Evolutionary conservation across 92 coral and sea anemone species (phyloP), one percentile per base, ranked within the genome.

Genomic region (Epizoanthus scotinus): DNA sequence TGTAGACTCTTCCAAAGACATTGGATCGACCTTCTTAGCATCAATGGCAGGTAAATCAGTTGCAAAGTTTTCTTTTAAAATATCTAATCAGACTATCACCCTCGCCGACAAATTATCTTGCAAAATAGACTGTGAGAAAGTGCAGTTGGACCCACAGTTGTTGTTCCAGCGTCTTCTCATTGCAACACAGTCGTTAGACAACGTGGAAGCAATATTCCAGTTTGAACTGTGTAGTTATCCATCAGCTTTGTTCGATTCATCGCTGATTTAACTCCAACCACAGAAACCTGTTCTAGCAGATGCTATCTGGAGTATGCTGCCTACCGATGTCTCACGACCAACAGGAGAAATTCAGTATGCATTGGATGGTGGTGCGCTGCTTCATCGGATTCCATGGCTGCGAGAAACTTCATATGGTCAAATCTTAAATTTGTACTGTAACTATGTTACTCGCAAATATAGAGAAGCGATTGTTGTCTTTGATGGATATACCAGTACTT

Each of bases 61-160:
- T 10, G 34, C 55, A n/a, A 78, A 80, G 3, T 67, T 19, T 52
- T 18, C 79, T 2, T 81, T 80, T 58, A 73, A 77, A 70, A 69
- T 54, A 22, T 81, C 73, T 2, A 38, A 62, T 19, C 84, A 88
- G 55, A 84, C 71, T 8, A 54, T 29, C 34, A 89, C 84, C n/a
- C 64, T 89, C n/a, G 73, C 55, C 63, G 62, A 81, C 24, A 55
- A 31, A 36, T 56, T 73, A 15, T 71, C 88, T 3, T 44, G 83
- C 56, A 83, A 71, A 83, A 56, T 83, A 31, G 81, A 58, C 55
- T 71, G 69, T 17, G 86, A 83, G 38, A 58, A 9, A 27, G 68
- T 84, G 8, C 87, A 83, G 25, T 68, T 81, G 44, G 86, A 84
- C 24, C 89, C 86, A 2, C 82, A 84, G n/a, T n/a, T n/a, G n/a